A percentile compares a stretch with the other conserved stretches of the same genome.
Conservation (phyloP, 2,888 invertebrate species). For the Pilophorus perplexus region DNA sequence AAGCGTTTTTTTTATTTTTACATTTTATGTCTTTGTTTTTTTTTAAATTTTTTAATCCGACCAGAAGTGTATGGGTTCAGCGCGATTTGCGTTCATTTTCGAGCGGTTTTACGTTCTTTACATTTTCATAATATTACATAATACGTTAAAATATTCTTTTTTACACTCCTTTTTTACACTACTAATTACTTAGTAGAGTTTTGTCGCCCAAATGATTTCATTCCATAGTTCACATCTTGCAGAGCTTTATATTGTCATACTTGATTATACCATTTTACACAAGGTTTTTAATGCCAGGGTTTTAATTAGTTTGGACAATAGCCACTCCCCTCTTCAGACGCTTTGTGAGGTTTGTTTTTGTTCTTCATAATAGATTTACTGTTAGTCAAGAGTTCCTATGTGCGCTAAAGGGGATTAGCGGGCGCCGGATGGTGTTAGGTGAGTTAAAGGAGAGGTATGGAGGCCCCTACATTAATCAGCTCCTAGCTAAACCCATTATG, state of each 20-base stretch:
- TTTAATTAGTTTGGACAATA: constrained; percentile 37
- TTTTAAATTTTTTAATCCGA: too few species aligned
- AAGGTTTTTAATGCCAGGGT: constrained; percentile 9
- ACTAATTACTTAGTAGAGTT: not conserved
- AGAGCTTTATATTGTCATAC: constrained; percentile 18
- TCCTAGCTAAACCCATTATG: constrained; percentile 12
- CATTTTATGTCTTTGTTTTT: too few species aligned
- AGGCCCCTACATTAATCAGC: constrained; percentile 14
- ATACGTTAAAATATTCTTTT: too few species aligned
- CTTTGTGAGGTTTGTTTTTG: constrained; percentile 38
- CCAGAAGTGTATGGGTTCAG: too few species aligned
- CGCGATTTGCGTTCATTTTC: too few species aligned
- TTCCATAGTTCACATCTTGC: not conserved
- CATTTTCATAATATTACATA: too few species aligned
- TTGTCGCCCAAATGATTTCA: not conserved
- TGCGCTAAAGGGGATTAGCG: too few species aligned
- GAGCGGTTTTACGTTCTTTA: too few species aligned
- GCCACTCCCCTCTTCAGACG: too few species aligned
- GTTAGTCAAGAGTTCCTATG: constrained; percentile 33
- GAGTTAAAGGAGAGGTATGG: not conserved
- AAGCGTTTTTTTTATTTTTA: too few species aligned
- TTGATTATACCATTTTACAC: constrained; percentile 26
- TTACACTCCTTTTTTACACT: not conserved
- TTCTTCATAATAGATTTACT: constrained; percentile 39
- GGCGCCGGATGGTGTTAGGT: constrained; percentile 10